Conservation (phyloP, 2,888 invertebrate species). For the Tachina fera region DNA sequence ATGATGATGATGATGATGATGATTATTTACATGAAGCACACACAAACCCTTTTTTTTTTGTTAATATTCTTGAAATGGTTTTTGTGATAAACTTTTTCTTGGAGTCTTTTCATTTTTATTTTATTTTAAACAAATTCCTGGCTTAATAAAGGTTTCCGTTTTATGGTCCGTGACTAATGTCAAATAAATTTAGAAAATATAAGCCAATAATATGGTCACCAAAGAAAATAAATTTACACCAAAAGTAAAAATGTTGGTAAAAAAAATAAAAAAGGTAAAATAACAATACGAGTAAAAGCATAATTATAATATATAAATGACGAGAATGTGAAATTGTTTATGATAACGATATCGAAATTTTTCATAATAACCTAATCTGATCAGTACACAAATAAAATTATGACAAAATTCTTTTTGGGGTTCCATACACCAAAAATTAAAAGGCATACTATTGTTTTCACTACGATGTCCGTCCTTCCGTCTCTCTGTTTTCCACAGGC, state of each 20-base stretch:
- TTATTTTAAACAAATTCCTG: conserved; percentile 19
- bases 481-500: too few relatives aligned
- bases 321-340: too few relatives aligned
- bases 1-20: conserved; percentile 32
- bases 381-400: too few relatives aligned
- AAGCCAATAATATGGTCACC: not conserved
- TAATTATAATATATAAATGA: too few relatives aligned
- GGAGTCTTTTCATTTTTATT: conserved; percentile 10
- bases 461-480: too few relatives aligned
- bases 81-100: conserved; percentile 45
- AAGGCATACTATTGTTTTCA: too few relatives aligned
- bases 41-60: conserved; percentile 65
- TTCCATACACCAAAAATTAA: too few relatives aligned
- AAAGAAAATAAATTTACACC: not conserved
- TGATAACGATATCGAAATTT: too few relatives aligned
- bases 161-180: conserved; percentile 63
- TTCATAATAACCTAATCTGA: too few relatives aligned
- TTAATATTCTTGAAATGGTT: conserved; percentile 67
- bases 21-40: conserved; percentile 57
- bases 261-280: too few relatives aligned
- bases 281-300: too few relatives aligned
- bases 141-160: conserved; percentile 65
- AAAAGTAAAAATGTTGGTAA: not conserved
- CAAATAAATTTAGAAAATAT: conserved; percentile 34
- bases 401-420: too few relatives aligned